Base-by-base conservation (phyloP, 2,888 invertebrate species). In the Chrysomela aeneicollis region DNA sequence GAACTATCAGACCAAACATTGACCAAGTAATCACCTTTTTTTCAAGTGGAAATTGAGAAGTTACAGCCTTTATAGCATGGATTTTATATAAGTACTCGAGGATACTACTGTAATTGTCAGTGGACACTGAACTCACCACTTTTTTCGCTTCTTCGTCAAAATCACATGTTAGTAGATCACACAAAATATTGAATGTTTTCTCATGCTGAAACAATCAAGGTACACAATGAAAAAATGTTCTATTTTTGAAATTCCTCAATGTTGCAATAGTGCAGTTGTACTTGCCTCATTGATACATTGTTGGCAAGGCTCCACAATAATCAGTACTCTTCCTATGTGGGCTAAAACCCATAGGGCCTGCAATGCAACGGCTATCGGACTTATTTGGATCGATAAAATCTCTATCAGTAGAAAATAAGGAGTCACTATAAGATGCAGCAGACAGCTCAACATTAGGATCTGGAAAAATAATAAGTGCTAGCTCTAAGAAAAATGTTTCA, bases 341-440 rank as follows among this genome's bases (percentile, higher is more conserved):
- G 54, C 68, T 5, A 70, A 9, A 37, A 73, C 21, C 73, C 73
- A 74, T 0, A 66, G 35, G 5, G 30, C 19, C 61, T 73, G 72
- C 17, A 73, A 19, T 6, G 61, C 52, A 17, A 88, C 77, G 74
- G 87, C 72, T n/a, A 66, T 52, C 12, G 52, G 35, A 54, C 19
- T 17, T 2, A 66, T 64, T 8, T 66, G 58, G 21, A 66, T 81
- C 26, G 54, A 67, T 19, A 69, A 51, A n/a, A 71, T 51, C 53
- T 70, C 69, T 9, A 65, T 49, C 1, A 75, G 42, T 8, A 75
- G 37, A 58, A 73, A 75, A 61, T 75, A 75, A 0, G 74, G 73
- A 10, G 75, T 74, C 6, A 73, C 69, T 12, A 74, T 71, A 15
- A 75, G 54, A 54, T 75, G 74, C 2, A 73, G 63, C 17, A 75